Conservation (phyloP, 2,113 vertebrate species). For the Chlamydotis undulata region DNA sequence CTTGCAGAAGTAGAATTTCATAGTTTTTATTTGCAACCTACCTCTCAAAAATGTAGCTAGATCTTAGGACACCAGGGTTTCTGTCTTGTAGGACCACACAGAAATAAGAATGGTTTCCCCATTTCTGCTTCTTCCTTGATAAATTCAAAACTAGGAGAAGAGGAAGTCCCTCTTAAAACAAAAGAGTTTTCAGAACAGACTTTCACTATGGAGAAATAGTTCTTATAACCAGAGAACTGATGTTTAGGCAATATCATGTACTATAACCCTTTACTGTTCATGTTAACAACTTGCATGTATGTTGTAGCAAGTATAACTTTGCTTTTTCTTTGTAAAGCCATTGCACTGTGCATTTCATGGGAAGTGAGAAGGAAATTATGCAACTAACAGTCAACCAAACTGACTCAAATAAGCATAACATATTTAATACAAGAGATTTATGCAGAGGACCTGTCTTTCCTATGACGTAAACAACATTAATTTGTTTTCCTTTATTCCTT, state of each 20-base stretch:
- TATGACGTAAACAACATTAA: background rate
- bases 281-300: background rate
- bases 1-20: background rate
- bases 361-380: background rate
- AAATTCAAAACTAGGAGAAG: background rate
- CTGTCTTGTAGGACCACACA: background rate
- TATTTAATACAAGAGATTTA: background rate
- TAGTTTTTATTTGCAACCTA: background rate
- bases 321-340: background rate
- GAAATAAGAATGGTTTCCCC: background rate
- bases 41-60: background rate
- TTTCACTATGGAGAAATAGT: background rate
- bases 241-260: background rate
- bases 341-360: background rate
- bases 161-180: background rate
- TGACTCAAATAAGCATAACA: background rate
- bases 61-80: background rate
- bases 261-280: background rate
- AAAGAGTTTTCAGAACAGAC: background rate
- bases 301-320: background rate
- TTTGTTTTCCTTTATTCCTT: background rate
- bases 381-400: background rate
- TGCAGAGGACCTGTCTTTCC: background rate
- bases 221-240: background rate
- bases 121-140: background rate